These are phyloP conservation scores for Coptodon bakossiorum DNA, from an alignment of 2,113 vertebrate genomes.

Conservation along the genomic window DNA sequence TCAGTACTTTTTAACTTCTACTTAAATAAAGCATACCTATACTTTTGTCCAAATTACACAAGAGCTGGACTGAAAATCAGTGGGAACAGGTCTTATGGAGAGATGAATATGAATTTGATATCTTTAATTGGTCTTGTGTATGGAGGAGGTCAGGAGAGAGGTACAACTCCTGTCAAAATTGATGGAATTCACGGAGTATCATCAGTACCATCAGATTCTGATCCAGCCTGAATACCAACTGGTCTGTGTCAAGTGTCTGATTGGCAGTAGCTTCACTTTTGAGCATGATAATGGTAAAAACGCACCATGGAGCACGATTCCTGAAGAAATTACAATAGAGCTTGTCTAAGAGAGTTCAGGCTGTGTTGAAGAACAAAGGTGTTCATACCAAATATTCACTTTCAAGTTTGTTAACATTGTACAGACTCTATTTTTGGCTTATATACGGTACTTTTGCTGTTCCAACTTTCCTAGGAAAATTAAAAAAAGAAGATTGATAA, in stretches of 20 bases:
- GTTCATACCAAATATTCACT: not conserved
- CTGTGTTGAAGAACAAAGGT: not conserved
- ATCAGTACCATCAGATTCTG: not conserved
- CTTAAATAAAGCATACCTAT: not conserved
- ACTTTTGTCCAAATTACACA: not conserved
- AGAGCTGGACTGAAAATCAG: not conserved
- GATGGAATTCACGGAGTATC: not conserved
- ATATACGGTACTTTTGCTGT: not conserved
- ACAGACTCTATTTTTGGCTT: not conserved
- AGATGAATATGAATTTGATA: not conserved
- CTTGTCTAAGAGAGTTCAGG: not conserved
- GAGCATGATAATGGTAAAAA: not conserved
- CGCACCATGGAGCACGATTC: not conserved
- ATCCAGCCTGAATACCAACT: not conserved
- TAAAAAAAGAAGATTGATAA: fast-evolving
- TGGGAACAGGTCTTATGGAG: not conserved
- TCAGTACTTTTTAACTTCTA: not conserved
- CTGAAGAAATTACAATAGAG: not conserved
- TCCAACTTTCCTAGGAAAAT: not conserved
- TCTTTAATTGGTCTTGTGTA: not conserved
- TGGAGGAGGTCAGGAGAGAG: not conserved
- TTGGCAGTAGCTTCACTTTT: not conserved
- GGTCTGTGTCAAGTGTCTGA: not conserved
- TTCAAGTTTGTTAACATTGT: not conserved
- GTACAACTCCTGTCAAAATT: not conserved